phyloP scores from a whole-genome alignment of 1,140 invertebrate genomes.

The Delia radicum region DNA sequence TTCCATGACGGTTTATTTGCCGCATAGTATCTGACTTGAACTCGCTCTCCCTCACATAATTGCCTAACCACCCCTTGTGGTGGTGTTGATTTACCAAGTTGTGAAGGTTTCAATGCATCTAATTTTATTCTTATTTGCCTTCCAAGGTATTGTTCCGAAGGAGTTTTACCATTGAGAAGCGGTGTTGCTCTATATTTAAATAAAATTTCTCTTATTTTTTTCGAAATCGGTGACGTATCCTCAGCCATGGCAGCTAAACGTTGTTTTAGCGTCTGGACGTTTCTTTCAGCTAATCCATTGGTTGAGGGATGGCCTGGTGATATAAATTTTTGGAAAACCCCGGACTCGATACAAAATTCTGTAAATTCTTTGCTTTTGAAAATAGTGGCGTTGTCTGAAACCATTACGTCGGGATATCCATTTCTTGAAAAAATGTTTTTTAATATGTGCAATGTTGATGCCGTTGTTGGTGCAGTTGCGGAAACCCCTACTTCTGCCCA shows the following conservation, averaged over 20 bases:
- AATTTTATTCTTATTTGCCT: not conserved
- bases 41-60: too few relatives aligned
- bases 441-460: too few relatives aligned
- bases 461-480: too few relatives aligned
- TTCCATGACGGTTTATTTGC: too few relatives aligned
- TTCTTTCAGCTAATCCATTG: slow-evolving; percentile 11
- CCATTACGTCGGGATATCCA: not conserved
- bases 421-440: too few relatives aligned
- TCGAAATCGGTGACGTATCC: too few relatives aligned
- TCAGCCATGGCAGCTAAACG: too few relatives aligned
- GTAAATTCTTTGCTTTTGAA: not conserved
- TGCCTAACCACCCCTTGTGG: too few relatives aligned
- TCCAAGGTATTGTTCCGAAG: not conserved
- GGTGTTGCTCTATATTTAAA: not conserved
- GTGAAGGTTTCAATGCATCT: not conserved
- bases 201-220: too few relatives aligned
- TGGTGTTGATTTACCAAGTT: too few relatives aligned
- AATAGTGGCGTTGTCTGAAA: not conserved
- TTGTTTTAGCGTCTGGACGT: not conserved
- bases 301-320: not conserved
- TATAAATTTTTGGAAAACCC: not conserved
- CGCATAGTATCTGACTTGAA: too few relatives aligned
- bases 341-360: not conserved
- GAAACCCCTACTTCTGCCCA: not conserved
- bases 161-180: not conserved